Evolutionary conservation across 2,797 vertebrate species (phyloP), one percentile per base, ranked within the genome.

Genomic region (Orestias chungarensis): DNA sequence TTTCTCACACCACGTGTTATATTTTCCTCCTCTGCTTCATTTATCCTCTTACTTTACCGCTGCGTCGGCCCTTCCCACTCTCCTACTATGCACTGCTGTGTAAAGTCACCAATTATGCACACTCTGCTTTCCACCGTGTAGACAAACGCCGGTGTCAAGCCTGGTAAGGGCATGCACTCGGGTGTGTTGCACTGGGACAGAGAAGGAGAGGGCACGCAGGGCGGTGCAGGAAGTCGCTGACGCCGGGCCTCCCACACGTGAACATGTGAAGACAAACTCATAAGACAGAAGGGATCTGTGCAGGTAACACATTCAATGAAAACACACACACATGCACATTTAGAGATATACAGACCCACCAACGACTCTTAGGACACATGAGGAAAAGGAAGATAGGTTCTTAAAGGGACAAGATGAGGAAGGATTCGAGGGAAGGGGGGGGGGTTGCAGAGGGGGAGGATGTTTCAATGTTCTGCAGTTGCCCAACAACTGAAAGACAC

Each of bases 101-200:
- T n/a, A n/a, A 80, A 85, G 85, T 87, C 83, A 65, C 92, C 92
- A 94, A 94, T 94, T 94, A 95, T 86, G 84, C 74, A 64, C 57
- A 59, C 70, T 78, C 78, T 79, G 89, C 90, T 88, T 87, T 85
- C 86, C 75, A 81, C 82, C 90, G 86, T 92, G 89, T 91, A 93
- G 91, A 93, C 92, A 91, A 91, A 92, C 73, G 66, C 70, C n/a
- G 47, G 77, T 90, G 90, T 91, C 89, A 89, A 85, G 78, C 81
- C 82, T 75, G 31, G 80, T 81, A 71, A 76, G 59, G 33, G 79
- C 78, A 76, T 91, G 81, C 88, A 87, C 86, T 90, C 91, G 92
- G 90, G 93, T 88, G 92, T 89, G 89, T 93, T 90, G 92, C 90
- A 91, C 73, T 3, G 78, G 55, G 79, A n/a, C n/a, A 74, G 81